Conservation (phyloP, 2,888 invertebrate genomes). For the Iselma pallidipennis region DNA sequence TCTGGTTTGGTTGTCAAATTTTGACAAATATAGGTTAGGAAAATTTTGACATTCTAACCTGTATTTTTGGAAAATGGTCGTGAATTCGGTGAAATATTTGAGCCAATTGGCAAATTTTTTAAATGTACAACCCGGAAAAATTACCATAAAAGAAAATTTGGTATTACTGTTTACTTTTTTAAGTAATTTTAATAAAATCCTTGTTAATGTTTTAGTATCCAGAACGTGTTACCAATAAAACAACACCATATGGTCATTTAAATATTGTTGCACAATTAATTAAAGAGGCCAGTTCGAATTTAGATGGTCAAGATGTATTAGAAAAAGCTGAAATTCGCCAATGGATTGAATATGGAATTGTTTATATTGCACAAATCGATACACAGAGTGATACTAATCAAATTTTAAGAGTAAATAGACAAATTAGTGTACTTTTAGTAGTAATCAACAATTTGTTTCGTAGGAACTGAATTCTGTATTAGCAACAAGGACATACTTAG, state of each 20-base stretch:
- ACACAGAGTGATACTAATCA: conserved; percentile 22
- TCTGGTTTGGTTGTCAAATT: too few species aligned
- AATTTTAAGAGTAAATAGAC: conserved; percentile 41
- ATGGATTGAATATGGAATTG: conserved; percentile 51
- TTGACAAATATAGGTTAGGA: too few species aligned
- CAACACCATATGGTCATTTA: conserved; percentile 5
- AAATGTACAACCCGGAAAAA: conserved; percentile 18
- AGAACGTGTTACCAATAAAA: conserved; percentile 13
- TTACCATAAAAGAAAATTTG: conserved; percentile 8
- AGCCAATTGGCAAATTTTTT: conserved; percentile 17
- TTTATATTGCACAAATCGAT: conserved; percentile 39
- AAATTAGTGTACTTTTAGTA: neutral
- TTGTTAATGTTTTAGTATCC: conserved; percentile 5
- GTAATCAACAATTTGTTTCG: conserved; percentile 32
- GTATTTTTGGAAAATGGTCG: conserved; percentile 20
- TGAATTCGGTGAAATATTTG: conserved; percentile 5
- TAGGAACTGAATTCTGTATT: conserved; percentile 63
- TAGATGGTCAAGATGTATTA: conserved; percentile 30
- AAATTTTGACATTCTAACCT: too few species aligned
- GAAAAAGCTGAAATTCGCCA: conserved; percentile 49
- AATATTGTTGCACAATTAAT: conserved; percentile 46
- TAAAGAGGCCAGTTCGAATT: conserved; percentile 38
- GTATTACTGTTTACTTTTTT: neutral
- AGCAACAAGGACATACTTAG: conserved; percentile 61
- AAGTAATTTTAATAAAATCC: neutral